Evolutionary conservation across 2,888 invertebrate species (phyloP), one percentile per base, ranked within the genome.

Genomic region (Harpalus rubripes): DNA sequence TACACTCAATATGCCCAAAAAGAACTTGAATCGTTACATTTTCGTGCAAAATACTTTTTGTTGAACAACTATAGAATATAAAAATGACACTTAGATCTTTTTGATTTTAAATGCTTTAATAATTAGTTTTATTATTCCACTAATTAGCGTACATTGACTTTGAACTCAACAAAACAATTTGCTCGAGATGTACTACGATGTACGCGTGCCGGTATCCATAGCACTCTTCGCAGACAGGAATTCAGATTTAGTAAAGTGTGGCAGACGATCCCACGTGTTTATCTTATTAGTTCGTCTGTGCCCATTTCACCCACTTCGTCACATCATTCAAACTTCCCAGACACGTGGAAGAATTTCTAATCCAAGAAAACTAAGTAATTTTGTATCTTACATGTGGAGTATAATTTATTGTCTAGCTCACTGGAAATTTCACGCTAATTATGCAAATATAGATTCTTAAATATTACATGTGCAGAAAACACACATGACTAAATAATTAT

Each of bases 211-310:
- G 8, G 16, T 63, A 63, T 18, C 63, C 63, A 12, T 26, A 63
- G 32, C 63, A 12, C 32, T 32, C 5, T 32, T 32, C 5, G 7
- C 7, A 63, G 63, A 26, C 63, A 63, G 26, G 63, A 26, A 63
- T 63, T 63, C n/a, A 63, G 63, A 63, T 26, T 63, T 63, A 8
- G 16, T 63, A 12, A 63, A 63, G 12, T 18, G 18, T 63, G 18
- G 22, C 8, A 63, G 63, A 15, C 26, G 26, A 63, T 26, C 63
- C 22, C 63, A 63, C 63, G 63, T 63, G 63, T 63, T 12, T 63
- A 26, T 63, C 22, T 26, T 63, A 3, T 18, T 32, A 32, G 32
- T 32, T 32, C 32, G 32, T 32, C 32, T 32, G 32, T 32, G 32
- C 32, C 32, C 32, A 32, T 32, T 32, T 32, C 32, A 32, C 32